Evolutionary conservation across 2,113 vertebrate species (phyloP), one percentile per base, ranked within the genome.

Genomic region (Balaeniceps rex): DNA sequence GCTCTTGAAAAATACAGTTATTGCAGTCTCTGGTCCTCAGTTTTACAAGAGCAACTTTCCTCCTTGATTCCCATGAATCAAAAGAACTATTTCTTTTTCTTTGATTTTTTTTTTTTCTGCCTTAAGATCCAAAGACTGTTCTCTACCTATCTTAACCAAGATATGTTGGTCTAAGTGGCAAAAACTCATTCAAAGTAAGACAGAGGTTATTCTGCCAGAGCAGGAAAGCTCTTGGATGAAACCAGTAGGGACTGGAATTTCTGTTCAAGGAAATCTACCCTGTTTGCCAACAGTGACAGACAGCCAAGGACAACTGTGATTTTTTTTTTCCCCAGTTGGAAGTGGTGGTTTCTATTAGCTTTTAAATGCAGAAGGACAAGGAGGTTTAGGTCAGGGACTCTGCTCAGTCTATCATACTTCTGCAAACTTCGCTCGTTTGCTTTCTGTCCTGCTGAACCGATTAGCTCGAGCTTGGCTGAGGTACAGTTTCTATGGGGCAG

Each of bases 1-100:
- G 90, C 77, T 94, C 88, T 97, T 95, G 80, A 94, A 96, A 95
- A 94, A 78, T 34, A 83, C 60, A 87, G 89, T 87, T 84, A 54
- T 40, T 90, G 60, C 92, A 88, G 80, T 57, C 68, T 77, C 80
- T 57, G 44, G 29, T 83, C 60, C 51, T 91, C 61, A 4, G 4
- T 92, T 93, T 88, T 92, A 81, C 38, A 71, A 87, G 38, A 89
- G 14, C 33, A 85, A 72, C 36, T 94, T 88, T 89, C 38, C 49
- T 91, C 31, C 78, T 85, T 49, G 26, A 63, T 88, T 87, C 36
- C 44, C 49, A 85, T 57, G 22, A 91, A 90, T 65, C 54, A 44
- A 85, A 95, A 76, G 19, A 76, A 49, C 57, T 26, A 31, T 64
- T 83, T 87, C 1, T 38, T 91, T 91, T 84, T 21, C 12, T 71